A percentile compares a stretch with the other conserved stretches of the same genome.
Conservation (phyloP, 2,797 vertebrate genomes). For the Chrysocyon brachyurus region DNA sequence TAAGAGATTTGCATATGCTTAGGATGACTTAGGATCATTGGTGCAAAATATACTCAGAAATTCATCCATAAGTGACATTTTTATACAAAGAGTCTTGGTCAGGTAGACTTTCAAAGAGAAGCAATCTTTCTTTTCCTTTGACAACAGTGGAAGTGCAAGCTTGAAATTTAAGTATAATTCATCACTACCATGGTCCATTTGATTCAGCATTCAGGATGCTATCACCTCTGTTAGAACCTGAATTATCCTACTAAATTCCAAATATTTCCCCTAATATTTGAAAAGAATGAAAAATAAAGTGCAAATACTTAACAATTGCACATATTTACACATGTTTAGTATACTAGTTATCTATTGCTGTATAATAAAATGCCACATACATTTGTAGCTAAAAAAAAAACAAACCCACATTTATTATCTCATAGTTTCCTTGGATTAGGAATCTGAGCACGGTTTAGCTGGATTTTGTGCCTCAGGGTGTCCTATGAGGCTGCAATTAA, state of each 20-base stretch:
- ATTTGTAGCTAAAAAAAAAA: not conserved
- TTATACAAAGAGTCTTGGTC: not conserved
- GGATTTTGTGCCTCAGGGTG: not conserved
- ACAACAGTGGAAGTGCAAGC: not conserved
- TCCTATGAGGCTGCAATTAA: not conserved
- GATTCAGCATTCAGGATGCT: constrained; percentile 29
- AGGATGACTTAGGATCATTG: constrained; percentile 70
- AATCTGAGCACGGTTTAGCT: not conserved
- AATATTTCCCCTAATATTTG: not conserved
- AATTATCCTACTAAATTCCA: constrained; percentile 39
- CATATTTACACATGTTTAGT: not conserved
- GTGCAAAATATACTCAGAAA: constrained; percentile 76
- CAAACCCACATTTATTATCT: not conserved
- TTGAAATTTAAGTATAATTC: constrained; percentile 8
- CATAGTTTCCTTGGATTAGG: not conserved
- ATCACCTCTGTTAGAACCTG: not conserved
- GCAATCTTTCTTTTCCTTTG: constrained; percentile 36
- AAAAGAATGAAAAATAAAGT: constrained; percentile 12
- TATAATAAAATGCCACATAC: not conserved
- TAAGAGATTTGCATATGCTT: constrained; percentile 78
- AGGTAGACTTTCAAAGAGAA: constrained; percentile 56
- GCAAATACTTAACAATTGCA: not conserved
- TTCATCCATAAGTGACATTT: constrained; percentile 67
- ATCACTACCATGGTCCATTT: constrained; percentile 8
- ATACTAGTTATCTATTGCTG: constrained; percentile 2